These are phyloP conservation scores for Augochlora pura DNA, from an alignment of 1,140 invertebrate species.

Conservation along the genomic window DNA sequence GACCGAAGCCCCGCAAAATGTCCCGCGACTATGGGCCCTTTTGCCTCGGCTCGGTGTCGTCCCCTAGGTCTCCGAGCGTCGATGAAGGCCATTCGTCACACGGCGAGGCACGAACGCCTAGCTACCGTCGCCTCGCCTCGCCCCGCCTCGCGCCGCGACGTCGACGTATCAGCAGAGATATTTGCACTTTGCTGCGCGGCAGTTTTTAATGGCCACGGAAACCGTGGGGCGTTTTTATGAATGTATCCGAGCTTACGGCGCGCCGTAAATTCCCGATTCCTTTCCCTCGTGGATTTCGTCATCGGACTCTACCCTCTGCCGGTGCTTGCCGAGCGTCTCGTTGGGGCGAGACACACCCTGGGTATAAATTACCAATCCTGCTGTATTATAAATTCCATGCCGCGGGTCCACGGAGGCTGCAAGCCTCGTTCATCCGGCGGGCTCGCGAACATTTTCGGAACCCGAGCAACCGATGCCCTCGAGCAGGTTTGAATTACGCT, in stretches of 20 bases:
- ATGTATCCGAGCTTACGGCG: constrained; percentile 13
- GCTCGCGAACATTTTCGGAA: no score
- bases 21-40: constrained; percentile 44
- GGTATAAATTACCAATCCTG: constrained; percentile 38
- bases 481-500: no score
- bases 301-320: not conserved
- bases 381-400: constrained; percentile 33
- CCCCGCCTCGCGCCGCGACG: not conserved
- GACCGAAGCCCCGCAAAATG: constrained; percentile 54
- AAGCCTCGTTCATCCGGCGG: not conserved
- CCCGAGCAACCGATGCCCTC: no score
- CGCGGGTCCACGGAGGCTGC: not conserved
- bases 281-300: constrained; percentile 29
- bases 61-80: not conserved
- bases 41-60: not conserved
- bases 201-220: constrained; percentile 40
- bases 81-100: constrained; percentile 30
- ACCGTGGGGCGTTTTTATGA: constrained; percentile 27
- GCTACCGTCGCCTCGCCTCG: not conserved
- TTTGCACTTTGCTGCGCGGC: constrained; percentile 34
- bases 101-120: not conserved
- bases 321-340: not conserved
- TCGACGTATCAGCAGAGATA: constrained; percentile 36
- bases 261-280: constrained; percentile 39
- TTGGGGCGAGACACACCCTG: constrained; percentile 9